Conservation (phyloP, 2,797 vertebrate species). For the Heliangelus exortis region DNA sequence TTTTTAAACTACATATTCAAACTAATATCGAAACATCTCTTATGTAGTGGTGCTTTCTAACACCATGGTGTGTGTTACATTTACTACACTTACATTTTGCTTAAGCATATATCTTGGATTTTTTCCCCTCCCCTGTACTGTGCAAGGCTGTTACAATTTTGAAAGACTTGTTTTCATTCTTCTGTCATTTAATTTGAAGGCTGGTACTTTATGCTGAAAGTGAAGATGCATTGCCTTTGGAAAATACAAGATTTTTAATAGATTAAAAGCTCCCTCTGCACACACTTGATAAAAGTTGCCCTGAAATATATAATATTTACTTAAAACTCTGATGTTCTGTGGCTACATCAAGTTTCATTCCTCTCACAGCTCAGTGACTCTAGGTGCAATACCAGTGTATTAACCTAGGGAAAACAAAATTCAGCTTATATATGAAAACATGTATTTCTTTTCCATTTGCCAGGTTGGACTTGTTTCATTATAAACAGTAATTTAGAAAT, state of each 20-base stretch:
- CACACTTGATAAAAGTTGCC: not conserved
- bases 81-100: not conserved
- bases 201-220: not conserved
- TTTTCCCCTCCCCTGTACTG: fast-evolving
- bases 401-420: not conserved
- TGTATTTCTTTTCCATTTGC: not conserved
- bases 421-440: not conserved
- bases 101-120: not conserved
- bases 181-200: not conserved
- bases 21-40: not conserved
- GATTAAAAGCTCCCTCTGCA: not conserved
- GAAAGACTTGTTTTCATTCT: not conserved
- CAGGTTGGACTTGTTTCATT: not conserved
- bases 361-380: not conserved
- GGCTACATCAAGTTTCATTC: not conserved
- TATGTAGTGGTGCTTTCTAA: not conserved
- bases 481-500: not conserved
- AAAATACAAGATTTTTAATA: not conserved
- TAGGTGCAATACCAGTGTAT: not conserved
- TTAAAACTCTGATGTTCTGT: not conserved
- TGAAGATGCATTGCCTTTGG: not conserved
- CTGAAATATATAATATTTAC: not conserved
- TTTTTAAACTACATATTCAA: not conserved
- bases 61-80: not conserved
- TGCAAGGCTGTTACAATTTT: not conserved